Evolutionary conservation across 2,888 invertebrate species (phyloP).

Genomic region (Cantharis flavilabris): DNA sequence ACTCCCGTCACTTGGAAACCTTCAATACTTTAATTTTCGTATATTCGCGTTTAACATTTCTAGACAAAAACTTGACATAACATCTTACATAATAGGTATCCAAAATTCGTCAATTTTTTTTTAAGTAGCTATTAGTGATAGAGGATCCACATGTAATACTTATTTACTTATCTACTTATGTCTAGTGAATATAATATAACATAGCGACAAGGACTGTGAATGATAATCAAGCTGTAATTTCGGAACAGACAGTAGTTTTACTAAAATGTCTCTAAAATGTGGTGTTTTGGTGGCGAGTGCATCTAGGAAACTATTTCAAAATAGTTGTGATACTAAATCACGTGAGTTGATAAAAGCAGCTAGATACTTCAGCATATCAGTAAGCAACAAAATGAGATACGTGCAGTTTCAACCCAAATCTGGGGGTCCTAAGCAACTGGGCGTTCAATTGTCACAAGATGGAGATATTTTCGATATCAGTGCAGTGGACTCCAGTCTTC

Average conservation of each 20-base stretch:
- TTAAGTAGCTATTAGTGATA: too few species aligned
- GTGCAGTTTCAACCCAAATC: slow-evolving; percentile 69
- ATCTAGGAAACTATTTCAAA: slow-evolving; percentile 8
- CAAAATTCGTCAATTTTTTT: background rate
- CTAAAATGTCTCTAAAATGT: background rate
- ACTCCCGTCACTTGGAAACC: background rate
- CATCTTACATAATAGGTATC: background rate
- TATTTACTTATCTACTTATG: background rate
- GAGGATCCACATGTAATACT: background rate
- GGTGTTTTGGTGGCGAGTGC: slow-evolving; percentile 4
- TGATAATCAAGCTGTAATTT: background rate
- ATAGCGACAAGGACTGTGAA: background rate
- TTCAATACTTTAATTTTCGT: background rate
- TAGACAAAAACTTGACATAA: background rate
- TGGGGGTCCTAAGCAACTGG: slow-evolving; percentile 67
- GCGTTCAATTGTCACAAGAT: slow-evolving; percentile 61
- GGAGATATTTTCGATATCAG: slow-evolving; percentile 71
- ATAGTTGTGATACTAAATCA: background rate
- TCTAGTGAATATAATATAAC: background rate
- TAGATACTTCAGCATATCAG: slow-evolving; percentile 46
- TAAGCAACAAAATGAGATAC: slow-evolving; percentile 64
- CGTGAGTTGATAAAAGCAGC: background rate
- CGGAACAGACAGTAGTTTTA: background rate
- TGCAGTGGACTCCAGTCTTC: slow-evolving; percentile 60
- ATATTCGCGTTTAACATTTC: background rate